These are phyloP conservation scores for Ptilonorhynchus violaceus DNA, from an alignment of 2,113 vertebrate genomes.

Conservation along the genomic window DNA sequence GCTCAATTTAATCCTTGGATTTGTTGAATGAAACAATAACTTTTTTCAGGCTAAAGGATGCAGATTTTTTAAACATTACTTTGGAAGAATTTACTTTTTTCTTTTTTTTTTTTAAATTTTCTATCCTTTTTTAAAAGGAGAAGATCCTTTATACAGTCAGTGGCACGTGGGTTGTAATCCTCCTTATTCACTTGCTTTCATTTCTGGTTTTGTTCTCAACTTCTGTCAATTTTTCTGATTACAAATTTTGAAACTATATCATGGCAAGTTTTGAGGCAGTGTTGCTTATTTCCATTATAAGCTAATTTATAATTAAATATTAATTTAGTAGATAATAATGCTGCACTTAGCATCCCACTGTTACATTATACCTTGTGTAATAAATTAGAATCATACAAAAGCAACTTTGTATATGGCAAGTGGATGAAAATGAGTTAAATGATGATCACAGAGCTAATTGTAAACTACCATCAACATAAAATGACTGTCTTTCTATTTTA, in stretches of 20 bases:
- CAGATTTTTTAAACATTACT: not conserved
- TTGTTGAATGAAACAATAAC: not conserved
- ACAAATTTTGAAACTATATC: not conserved
- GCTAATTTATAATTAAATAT: not conserved
- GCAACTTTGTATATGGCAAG: not conserved
- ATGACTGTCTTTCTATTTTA: not conserved
- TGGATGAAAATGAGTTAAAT: not conserved
- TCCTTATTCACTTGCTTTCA: not conserved
- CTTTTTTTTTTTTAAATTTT: not conserved
- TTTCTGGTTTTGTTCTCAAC: not conserved
- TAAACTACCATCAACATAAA: not conserved
- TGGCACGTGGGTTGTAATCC: not conserved
- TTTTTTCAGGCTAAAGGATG: not conserved
- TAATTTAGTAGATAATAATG: not conserved
- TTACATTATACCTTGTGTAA: not conserved
- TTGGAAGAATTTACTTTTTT: not conserved
- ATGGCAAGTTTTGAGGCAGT: not conserved
- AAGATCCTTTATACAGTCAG: not conserved
- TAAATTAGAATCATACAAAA: not conserved
- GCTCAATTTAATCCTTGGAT: not conserved
- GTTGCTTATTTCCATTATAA: not conserved
- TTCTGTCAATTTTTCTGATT: not conserved
- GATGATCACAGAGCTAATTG: not conserved
- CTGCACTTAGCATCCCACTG: not conserved
- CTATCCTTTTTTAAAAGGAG: not conserved